Evolutionary conservation across 2,888 invertebrate species (phyloP), one percentile per base, ranked within the genome.

Genomic region (Seladonia tumulorum): DNA sequence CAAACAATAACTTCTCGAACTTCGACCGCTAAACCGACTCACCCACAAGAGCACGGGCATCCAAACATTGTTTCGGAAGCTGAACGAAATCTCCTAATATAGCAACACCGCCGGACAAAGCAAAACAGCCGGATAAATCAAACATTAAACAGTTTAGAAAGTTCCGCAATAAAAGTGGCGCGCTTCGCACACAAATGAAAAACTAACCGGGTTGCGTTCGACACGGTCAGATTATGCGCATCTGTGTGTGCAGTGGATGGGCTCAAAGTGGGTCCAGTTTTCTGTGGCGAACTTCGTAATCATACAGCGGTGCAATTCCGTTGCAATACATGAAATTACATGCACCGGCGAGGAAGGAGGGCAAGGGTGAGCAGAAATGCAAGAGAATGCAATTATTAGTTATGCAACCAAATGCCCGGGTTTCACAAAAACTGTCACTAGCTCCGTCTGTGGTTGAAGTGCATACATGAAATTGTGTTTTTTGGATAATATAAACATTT

Each of bases 191-290:
- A 35, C 29, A 42, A 42, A 22, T n/a, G 39, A n/a, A n/a, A 39
- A n/a, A 42, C 12, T n/a, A 68, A 68, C 39, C 22, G 35, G 22
- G 8, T 18, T 39, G 22, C n/a, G 12, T n/a, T 39, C 39, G 22
- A 12, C 12, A n/a, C 68, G 10, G 5, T 1, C 2, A 35, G 8
- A 35, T 18, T 2, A 22, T n/a, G 53, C 10, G 53, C 53, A 2
- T 53, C 22, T 10, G 53, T 57, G 53, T 57, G 53, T n/a, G 2
- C 3, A n/a, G n/a, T 1, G n/a, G 10, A 10, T 8, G 57, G n/a
- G 22, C 3, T 22, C 68, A 70, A 70, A 70, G 39, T 70, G 68
- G 39, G 39, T 70, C 68, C 68, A 42, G 68, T 70, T 42, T 70
- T 70, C 42, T 70, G 42, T 5, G 14, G 42, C 12, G 42, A 39